A percentile compares a stretch with the other conserved stretches of the same genome.
These are phyloP conservation scores for Physocephala rufipes DNA, from an alignment of 2,888 invertebrate genomes.

Conservation along the genomic window DNA sequence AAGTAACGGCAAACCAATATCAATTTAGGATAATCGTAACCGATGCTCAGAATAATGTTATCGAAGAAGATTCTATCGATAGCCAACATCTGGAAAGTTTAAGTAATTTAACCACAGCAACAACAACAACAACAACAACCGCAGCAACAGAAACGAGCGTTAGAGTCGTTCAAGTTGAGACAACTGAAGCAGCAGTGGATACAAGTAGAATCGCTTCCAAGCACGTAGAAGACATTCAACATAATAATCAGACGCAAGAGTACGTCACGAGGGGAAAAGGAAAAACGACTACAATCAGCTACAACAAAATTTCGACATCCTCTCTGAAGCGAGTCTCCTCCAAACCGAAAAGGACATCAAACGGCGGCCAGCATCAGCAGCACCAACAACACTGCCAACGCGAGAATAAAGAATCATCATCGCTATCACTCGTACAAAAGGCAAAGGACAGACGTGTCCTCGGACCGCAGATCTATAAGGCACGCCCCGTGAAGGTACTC, in stretches of 20 bases:
- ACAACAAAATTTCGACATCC: conserved; percentile 35
- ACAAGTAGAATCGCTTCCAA: neutral
- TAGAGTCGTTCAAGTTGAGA: neutral
- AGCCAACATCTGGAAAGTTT: conserved; percentile 32
- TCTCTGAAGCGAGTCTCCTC: conserved; percentile 50
- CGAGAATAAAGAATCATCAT: neutral
- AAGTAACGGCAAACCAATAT: conserved; percentile 23
- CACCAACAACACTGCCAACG: conserved; percentile 48
- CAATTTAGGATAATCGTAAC: conserved; percentile 63
- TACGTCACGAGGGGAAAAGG: conserved; percentile 8
- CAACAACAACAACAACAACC: neutral
- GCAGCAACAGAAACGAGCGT: too few species aligned
- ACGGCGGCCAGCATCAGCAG: conserved; percentile 33
- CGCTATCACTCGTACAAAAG: conserved; percentile 11
- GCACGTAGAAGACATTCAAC: neutral
- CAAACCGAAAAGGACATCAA: conserved; percentile 48
- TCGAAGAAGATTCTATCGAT: conserved; percentile 63
- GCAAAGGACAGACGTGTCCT: conserved; percentile 57
- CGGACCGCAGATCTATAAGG: conserved; percentile 59
- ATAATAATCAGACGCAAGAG: neutral
- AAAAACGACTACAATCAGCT: conserved; percentile 38
- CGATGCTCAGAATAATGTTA: conserved; percentile 63
- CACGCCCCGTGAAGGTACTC: conserved; percentile 60
- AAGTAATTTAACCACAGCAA: neutral
- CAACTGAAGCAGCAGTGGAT: neutral